phyloP scores from a whole-genome alignment of 2,888 invertebrate species.

The Harpalus rufipes region DNA sequence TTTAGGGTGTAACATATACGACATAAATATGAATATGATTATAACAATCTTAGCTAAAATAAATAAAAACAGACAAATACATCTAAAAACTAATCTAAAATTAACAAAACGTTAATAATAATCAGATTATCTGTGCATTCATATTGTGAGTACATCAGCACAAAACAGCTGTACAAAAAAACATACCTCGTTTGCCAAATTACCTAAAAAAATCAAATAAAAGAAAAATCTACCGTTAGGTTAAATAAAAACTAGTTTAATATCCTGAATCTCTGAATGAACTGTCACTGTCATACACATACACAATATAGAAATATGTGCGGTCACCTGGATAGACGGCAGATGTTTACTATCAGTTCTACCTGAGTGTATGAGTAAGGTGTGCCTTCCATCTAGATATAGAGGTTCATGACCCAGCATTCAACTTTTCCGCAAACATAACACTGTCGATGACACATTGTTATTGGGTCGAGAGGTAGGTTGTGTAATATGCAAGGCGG shows the following conservation, averaged over 20 bases:
- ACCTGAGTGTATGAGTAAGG: slow-evolving; percentile 22
- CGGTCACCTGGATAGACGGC: slow-evolving; percentile 9
- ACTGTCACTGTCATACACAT: background rate
- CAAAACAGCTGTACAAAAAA: background rate
- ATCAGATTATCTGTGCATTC: background rate
- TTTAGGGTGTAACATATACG: no score
- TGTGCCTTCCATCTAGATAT: background rate
- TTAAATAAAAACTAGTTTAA: slow-evolving; percentile 17
- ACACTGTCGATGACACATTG: slow-evolving; percentile 31
- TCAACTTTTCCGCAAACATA: slow-evolving; percentile 50
- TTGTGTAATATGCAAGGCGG: slow-evolving; percentile 34
- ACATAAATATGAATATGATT: no score
- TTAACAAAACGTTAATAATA: no score
- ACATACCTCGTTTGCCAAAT: background rate
- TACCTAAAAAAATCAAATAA: slow-evolving; percentile 3
- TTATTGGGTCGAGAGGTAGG: slow-evolving; percentile 19
- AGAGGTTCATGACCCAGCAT: slow-evolving; percentile 39
- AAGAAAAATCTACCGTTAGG: slow-evolving; percentile 29
- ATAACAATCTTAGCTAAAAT: no score
- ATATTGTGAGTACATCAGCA: background rate
- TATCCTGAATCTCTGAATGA: slow-evolving; percentile 20
- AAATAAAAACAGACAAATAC: no score
- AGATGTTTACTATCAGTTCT: slow-evolving; percentile 10
- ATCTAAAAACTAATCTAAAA: no score
- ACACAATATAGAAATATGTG: background rate